Percentiles rank a stretch among this genome's conserved stretches.
Evolutionary conservation across 1,140 invertebrate species (phyloP).

Genomic region (Eupeodes corollae): DNA sequence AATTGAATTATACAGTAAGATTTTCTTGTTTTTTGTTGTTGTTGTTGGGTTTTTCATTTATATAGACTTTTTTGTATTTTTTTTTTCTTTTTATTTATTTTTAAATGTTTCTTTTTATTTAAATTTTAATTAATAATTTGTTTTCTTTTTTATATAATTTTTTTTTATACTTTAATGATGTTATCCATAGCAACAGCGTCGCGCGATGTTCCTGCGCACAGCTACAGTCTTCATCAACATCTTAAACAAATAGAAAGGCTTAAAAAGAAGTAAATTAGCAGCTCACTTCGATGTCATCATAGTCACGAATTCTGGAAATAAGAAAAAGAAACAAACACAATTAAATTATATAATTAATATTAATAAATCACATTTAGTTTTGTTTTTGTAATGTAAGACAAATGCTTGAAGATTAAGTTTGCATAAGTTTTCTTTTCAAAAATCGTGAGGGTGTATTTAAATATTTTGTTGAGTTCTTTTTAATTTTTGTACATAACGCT

Average conservation of each 20-base stretch:
- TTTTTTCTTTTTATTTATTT: slow-evolving; percentile 25
- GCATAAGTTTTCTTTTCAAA: no score
- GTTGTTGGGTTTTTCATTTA: slow-evolving; percentile 6
- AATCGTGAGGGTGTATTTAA: no score
- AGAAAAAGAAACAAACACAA: no score
- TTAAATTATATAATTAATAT: no score
- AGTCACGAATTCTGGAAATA: slow-evolving; percentile 90
- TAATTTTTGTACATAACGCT: no score
- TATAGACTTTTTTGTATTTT: slow-evolving; percentile 30
- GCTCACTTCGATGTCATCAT: slow-evolving; percentile 98
- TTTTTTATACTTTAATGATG: slow-evolving; percentile 38
- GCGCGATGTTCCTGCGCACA: slow-evolving; percentile 37
- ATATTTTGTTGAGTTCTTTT: no score
- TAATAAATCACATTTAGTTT: no score
- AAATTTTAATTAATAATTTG: no score
- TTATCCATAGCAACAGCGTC: slow-evolving; percentile 37
- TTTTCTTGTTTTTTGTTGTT: slow-evolving; percentile 15
- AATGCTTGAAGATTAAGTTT: no score
- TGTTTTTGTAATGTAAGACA: no score
- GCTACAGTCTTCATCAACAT: slow-evolving; percentile 40
- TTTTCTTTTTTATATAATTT: slow-evolving; percentile 23
- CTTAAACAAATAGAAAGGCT: slow-evolving; percentile 41
- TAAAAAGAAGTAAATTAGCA: slow-evolving; percentile 39
- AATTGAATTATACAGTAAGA: slow-evolving; percentile 20
- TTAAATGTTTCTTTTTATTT: background rate